phyloP scores from a whole-genome alignment of 2,888 invertebrate species.

The Chouioia cunea region DNA sequence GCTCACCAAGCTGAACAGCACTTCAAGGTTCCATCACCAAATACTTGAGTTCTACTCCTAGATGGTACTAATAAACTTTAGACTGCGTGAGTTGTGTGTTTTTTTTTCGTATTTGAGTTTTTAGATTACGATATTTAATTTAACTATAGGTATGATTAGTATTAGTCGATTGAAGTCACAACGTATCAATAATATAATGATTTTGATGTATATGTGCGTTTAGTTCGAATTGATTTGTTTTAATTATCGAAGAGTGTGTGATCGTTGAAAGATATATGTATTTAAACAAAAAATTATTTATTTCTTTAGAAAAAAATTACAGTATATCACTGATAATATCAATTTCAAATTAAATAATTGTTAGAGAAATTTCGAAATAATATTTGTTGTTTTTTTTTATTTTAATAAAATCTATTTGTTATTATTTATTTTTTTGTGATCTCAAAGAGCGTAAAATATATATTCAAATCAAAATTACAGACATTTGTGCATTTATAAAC shows the following conservation, averaged over 20 bases:
- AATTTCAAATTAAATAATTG: no score
- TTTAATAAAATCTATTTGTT: neutral
- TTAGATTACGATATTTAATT: neutral
- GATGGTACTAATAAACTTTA: slow-evolving; percentile 31
- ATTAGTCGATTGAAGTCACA: no score
- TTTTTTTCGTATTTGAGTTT: slow-evolving; percentile 1
- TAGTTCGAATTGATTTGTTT: no score
- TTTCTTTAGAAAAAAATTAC: no score
- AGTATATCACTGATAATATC: no score
- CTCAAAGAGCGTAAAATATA: neutral
- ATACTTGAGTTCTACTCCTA: slow-evolving; percentile 53
- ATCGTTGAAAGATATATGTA: no score
- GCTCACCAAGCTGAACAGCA: slow-evolving; percentile 68
- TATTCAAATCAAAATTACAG: slow-evolving; percentile 9
- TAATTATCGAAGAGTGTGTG: no score
- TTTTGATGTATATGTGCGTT: no score
- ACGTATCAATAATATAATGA: no score
- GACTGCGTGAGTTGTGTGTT: slow-evolving; percentile 8
- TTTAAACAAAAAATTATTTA: no score
- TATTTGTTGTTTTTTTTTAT: slow-evolving; percentile 28
- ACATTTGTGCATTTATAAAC: neutral
- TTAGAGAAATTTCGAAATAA: slow-evolving; percentile 8
- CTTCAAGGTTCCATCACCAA: slow-evolving; percentile 64
- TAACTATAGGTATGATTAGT: no score
- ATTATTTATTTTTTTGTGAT: no score